Conservation (phyloP, 2,888 invertebrate genomes). For the Perdita meconis region DNA sequence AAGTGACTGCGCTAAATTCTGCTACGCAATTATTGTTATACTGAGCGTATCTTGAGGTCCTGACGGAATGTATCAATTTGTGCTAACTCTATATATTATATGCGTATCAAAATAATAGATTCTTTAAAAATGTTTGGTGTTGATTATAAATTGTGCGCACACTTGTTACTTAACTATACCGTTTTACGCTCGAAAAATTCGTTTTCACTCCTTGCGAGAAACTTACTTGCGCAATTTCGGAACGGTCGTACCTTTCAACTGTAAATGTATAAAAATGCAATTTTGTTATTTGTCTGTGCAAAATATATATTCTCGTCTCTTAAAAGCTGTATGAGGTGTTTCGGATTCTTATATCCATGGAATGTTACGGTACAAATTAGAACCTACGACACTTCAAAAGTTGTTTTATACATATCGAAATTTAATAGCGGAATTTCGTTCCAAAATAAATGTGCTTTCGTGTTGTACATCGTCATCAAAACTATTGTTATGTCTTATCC, state of each 20-base stretch:
- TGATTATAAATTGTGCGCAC: constrained; percentile 31
- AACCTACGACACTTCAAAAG: constrained; percentile 31
- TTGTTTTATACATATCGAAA: constrained; percentile 25
- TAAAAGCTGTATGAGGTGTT: constrained; percentile 31
- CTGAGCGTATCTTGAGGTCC: constrained; percentile 53
- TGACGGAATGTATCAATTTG: constrained; percentile 61
- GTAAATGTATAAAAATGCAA: constrained; percentile 10
- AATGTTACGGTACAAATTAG: constrained; percentile 50
- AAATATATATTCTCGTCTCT: constrained; percentile 37
- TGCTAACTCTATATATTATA: constrained; percentile 41
- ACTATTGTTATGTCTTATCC: constrained; percentile 7
- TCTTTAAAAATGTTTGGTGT: constrained; percentile 27
- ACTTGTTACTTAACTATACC: constrained; percentile 13
- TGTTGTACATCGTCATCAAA: background rate
- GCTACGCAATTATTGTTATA: constrained; percentile 30
- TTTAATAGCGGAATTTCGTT: constrained; percentile 15
- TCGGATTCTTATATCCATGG: constrained; percentile 39
- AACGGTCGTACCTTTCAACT: constrained; percentile 5
- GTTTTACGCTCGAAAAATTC: constrained; percentile 24
- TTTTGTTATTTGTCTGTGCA: constrained; percentile 20
- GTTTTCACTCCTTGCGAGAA: constrained; percentile 35
- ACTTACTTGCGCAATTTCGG: constrained; percentile 31
- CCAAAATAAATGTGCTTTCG: constrained; percentile 21
- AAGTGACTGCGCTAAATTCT: constrained; percentile 39
- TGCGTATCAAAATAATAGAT: constrained; percentile 44